A percentile compares a stretch with the other conserved stretches of the same genome.
Conservation (phyloP, 1,140 invertebrate genomes). For the Tribolium madens region DNA sequence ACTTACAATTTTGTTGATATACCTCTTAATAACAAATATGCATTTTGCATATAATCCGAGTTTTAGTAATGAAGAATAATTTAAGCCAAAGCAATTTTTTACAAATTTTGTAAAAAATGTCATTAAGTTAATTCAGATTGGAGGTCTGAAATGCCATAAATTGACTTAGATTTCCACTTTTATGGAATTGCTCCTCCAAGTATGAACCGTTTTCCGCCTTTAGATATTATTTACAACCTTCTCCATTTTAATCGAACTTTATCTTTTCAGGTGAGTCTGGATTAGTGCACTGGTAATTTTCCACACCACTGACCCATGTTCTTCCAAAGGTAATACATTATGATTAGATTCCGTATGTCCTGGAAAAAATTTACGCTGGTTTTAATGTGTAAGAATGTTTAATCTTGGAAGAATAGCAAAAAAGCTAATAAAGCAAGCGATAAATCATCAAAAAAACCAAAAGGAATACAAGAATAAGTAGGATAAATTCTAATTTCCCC, state of each 20-base stretch:
- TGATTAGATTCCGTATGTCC: conserved; percentile 10
- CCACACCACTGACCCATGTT: conserved; percentile 24
- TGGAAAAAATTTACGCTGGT: conserved; percentile 10
- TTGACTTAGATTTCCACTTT: background rate
- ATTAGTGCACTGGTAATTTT: conserved; percentile 21
- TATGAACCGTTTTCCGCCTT: background rate
- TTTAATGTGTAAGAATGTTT: conserved; percentile 39
- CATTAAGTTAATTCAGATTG: background rate
- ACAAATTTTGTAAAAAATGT: no score
- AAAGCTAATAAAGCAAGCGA: conserved; percentile 40
- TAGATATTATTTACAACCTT: conserved; percentile 1
- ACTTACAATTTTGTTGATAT: no score
- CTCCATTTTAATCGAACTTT: conserved; percentile 27
- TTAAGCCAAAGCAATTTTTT: no score
- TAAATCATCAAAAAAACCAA: conserved; percentile 39
- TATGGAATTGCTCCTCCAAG: background rate
- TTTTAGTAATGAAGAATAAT: no score
- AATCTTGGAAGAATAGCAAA: conserved; percentile 40
- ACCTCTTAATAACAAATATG: no score
- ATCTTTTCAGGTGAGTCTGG: conserved; percentile 42
- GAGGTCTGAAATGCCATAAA: background rate
- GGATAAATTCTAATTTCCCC: conserved; percentile 46
- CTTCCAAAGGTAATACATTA: conserved; percentile 25
- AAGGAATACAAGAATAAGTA: conserved; percentile 40
- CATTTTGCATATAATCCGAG: no score